Evolutionary conservation across 1,140 invertebrate species (phyloP).

Genomic region (Cardiocondyla obscurior): DNA sequence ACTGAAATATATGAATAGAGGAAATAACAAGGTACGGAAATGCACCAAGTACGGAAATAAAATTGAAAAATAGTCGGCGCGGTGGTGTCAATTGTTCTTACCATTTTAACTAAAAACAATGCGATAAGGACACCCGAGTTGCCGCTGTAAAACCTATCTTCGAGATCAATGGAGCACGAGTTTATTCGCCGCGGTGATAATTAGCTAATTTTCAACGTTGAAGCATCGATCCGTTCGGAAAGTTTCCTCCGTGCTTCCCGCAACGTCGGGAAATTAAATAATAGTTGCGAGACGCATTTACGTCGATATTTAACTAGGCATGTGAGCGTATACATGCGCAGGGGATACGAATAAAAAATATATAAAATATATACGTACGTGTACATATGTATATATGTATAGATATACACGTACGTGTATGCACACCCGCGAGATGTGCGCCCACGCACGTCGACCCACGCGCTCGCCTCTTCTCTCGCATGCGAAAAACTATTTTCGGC

Average conservation of each 20-base stretch:
- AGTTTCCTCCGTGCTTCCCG: background rate
- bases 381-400: background rate
- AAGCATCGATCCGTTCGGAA: background rate
- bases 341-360: background rate
- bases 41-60: constrained; percentile 2
- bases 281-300: background rate
- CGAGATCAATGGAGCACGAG: background rate
- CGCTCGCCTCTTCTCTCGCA: constrained; percentile 6
- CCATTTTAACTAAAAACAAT: background rate
- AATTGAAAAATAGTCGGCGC: background rate
- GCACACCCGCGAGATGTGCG: background rate
- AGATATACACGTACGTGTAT: no score
- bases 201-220: background rate
- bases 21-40: constrained; percentile 40
- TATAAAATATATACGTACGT: no score
- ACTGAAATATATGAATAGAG: constrained; percentile 1
- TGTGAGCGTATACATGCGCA: no score
- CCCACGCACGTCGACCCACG: constrained; percentile 51
- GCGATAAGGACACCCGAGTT: no score
- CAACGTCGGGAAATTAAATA: background rate
- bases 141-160: background rate
- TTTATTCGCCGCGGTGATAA: background rate
- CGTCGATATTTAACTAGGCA: background rate
- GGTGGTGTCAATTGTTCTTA: background rate
- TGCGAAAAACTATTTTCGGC: constrained; percentile 56